Conservation (phyloP, 2,113 vertebrate species). For the Phocoena phocoena region DNA sequence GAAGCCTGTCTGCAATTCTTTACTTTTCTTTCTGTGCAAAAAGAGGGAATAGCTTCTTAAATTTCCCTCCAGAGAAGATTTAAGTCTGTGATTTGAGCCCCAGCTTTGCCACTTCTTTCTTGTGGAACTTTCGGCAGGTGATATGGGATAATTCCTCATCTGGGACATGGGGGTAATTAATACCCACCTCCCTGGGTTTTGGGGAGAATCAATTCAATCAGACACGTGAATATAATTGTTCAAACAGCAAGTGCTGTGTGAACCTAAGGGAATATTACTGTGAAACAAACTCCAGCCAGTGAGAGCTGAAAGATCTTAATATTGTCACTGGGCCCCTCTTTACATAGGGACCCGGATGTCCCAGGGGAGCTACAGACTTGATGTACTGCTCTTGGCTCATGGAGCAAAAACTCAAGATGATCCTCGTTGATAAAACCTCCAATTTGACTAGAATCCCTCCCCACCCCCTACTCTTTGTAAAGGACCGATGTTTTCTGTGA, state of each 20-base stretch:
- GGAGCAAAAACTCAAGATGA: neutral
- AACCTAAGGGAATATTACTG: neutral
- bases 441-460: neutral
- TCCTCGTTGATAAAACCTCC: neutral
- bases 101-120: neutral
- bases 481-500: neutral
- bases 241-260: neutral
- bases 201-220: constrained; percentile 8
- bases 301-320: neutral
- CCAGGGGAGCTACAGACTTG: neutral
- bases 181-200: neutral
- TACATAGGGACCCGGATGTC: neutral
- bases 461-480: neutral
- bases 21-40: neutral
- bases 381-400: neutral
- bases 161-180: neutral
- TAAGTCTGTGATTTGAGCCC: neutral
- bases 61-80: neutral
- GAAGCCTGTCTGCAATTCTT: neutral
- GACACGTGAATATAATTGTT: neutral
- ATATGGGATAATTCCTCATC: neutral
- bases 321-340: neutral
- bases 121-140: neutral
- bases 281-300: neutral
- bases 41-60: neutral